A percentile compares a stretch with the other conserved stretches of the same genome.
Evolutionary conservation across 2,888 invertebrate genomes (phyloP).

Genomic region (Drosophila cracens): DNA sequence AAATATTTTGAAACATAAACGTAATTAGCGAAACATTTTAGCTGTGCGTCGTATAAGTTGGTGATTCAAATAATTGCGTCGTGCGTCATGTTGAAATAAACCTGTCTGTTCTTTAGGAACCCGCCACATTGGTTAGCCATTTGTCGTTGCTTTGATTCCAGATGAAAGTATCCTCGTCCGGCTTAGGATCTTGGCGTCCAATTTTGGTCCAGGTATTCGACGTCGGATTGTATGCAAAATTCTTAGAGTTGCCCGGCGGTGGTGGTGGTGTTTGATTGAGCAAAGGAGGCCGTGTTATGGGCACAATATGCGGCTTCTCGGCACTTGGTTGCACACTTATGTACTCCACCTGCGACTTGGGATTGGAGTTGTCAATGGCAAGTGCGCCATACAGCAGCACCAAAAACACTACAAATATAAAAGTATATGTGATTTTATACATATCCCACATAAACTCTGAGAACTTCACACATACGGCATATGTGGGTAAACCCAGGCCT

Average conservation of each 20-base stretch:
- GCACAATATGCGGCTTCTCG: conserved; percentile 60
- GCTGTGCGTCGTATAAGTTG: background rate
- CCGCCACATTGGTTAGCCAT: conserved; percentile 76
- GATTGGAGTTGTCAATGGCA: conserved; percentile 65
- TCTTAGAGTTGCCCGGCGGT: conserved; percentile 71
- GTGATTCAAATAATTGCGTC: background rate
- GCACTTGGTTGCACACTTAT: conserved; percentile 44
- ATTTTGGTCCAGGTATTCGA: conserved; percentile 75
- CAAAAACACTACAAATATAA: conserved; percentile 37
- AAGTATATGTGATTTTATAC: background rate
- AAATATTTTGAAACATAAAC: background rate
- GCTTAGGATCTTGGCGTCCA: conserved; percentile 67
- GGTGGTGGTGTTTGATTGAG: conserved; percentile 70
- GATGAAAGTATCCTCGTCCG: conserved; percentile 70
- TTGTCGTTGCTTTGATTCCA: conserved; percentile 84
- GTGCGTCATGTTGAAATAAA: background rate
- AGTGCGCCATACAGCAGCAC: conserved; percentile 22
- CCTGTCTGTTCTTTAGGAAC: conserved; percentile 1
- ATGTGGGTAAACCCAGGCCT: conserved; percentile 19
- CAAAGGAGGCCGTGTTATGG: conserved; percentile 64
- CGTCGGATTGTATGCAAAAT: conserved; percentile 75
- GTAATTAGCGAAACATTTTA: background rate
- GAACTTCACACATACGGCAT: conserved; percentile 45
- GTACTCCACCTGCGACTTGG: conserved; percentile 82
- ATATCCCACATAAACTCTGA: background rate